Percentiles rank a stretch among this genome's conserved stretches.
Conservation (phyloP, 2,888 invertebrate species). For the Leptura quadrifasciata region DNA sequence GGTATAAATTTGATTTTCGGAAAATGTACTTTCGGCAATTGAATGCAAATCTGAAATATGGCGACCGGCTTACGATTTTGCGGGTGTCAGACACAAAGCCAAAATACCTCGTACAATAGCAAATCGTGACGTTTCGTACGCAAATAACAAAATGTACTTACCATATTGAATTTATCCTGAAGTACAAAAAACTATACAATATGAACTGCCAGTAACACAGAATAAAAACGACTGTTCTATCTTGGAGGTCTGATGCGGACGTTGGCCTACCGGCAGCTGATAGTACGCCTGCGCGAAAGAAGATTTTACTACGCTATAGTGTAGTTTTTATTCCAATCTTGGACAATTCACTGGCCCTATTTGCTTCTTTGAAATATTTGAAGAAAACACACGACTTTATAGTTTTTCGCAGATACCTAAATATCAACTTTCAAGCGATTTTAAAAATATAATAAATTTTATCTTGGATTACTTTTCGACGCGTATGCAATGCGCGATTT, state of each 20-base stretch:
- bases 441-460: background rate
- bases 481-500: conserved; percentile 62
- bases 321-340: conserved; percentile 31
- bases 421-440: background rate
- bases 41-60: conserved; percentile 64
- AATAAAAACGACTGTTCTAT: conserved; percentile 69
- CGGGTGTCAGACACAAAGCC: conserved; percentile 38
- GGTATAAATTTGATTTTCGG: background rate
- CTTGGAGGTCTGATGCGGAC: conserved; percentile 72
- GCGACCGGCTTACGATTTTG: conserved; percentile 63
- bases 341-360: conserved; percentile 2
- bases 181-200: conserved; percentile 65
- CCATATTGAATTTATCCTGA: conserved; percentile 70
- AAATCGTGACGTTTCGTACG: background rate
- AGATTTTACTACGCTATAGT: conserved; percentile 46
- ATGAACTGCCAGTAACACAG: conserved; percentile 69
- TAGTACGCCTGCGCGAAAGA: conserved; percentile 66
- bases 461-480: conserved; percentile 59
- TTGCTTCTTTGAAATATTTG: background rate
- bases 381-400: background rate
- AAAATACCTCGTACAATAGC: conserved; percentile 26
- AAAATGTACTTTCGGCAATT: conserved; percentile 45
- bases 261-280: conserved; percentile 72
- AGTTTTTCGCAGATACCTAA: background rate
- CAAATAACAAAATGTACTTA: conserved; percentile 62